Percentiles rank a stretch among this genome's conserved stretches.
phyloP scores from a whole-genome alignment of 2,113 vertebrate genomes.

The Eretmochelys imbricata region DNA sequence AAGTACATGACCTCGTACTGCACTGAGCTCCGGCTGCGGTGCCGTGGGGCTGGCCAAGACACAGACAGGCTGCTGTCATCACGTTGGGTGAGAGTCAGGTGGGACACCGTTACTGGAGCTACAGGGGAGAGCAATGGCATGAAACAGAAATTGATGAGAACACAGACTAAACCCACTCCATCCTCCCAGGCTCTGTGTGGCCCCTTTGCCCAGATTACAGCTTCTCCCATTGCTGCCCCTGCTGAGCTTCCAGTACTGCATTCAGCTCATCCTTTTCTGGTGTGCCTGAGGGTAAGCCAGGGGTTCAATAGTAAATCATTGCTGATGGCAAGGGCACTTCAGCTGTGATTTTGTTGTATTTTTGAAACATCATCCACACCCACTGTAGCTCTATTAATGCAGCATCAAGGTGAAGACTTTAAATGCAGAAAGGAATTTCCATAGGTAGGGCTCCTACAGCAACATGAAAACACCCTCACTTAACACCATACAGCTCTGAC shows the following conservation, averaged over 20 bases:
- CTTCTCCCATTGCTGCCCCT: slow-evolving; percentile 23
- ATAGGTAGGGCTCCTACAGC: neutral
- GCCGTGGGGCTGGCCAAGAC: slow-evolving; percentile 67
- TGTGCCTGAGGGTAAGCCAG: neutral
- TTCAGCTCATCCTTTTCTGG: slow-evolving; percentile 31
- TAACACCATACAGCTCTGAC: neutral
- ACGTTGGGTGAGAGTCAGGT: slow-evolving; percentile 38
- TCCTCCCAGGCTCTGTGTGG: slow-evolving; percentile 8
- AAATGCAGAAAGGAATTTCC: neutral
- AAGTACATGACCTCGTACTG: slow-evolving; percentile 77
- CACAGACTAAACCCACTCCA: neutral
- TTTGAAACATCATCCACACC: neutral
- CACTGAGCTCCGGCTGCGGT: slow-evolving; percentile 63
- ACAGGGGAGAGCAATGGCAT: neutral
- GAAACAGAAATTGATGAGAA: neutral
- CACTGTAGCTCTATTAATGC: neutral
- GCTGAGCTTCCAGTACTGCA: slow-evolving; percentile 33
- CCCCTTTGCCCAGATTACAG: neutral
- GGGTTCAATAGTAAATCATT: neutral
- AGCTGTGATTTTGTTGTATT: neutral
- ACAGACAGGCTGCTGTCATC: slow-evolving; percentile 75
- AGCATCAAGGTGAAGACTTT: neutral
- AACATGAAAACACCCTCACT: neutral
- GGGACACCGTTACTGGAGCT: slow-evolving; percentile 62
- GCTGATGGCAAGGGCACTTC: neutral